A percentile compares a stretch with the other conserved stretches of the same genome.
Conservation (phyloP, 2,113 vertebrate genomes). For the Todiramphus chloris region DNA sequence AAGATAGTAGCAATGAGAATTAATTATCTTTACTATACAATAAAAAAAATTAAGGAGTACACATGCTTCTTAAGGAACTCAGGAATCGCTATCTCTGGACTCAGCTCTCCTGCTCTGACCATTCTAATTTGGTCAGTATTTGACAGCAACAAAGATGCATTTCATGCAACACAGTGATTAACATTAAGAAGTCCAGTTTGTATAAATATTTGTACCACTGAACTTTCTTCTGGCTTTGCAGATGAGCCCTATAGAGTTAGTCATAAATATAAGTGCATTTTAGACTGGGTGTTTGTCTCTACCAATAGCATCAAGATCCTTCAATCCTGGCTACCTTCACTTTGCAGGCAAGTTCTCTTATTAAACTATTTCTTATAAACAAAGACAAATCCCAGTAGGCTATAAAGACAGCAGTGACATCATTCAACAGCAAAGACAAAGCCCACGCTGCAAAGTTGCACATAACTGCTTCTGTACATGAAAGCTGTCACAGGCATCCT, state of each 20-base stretch:
- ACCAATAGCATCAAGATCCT: background rate
- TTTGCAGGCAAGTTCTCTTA: background rate
- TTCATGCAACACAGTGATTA: background rate
- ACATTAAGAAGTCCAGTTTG: background rate
- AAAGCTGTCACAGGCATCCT: background rate
- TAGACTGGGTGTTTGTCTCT: background rate
- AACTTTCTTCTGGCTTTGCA: background rate
- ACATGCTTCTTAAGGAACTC: background rate
- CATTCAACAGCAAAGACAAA: background rate
- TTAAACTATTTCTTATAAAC: background rate
- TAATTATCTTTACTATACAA: background rate
- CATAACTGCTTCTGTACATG: accelerated
- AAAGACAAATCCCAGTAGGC: background rate
- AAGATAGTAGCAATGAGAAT: background rate
- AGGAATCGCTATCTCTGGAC: background rate
- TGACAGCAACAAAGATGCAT: background rate
- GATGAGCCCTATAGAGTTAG: background rate
- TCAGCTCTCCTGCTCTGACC: background rate
- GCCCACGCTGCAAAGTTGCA: background rate
- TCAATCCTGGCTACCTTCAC: background rate
- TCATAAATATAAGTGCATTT: background rate
- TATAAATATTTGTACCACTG: background rate
- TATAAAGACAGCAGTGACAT: background rate
- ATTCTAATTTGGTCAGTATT: background rate
- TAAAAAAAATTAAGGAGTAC: background rate